Evolutionary conservation across 1,140 invertebrate species (phyloP).

Genomic region (Pseudomyrmex cubaensis): DNA sequence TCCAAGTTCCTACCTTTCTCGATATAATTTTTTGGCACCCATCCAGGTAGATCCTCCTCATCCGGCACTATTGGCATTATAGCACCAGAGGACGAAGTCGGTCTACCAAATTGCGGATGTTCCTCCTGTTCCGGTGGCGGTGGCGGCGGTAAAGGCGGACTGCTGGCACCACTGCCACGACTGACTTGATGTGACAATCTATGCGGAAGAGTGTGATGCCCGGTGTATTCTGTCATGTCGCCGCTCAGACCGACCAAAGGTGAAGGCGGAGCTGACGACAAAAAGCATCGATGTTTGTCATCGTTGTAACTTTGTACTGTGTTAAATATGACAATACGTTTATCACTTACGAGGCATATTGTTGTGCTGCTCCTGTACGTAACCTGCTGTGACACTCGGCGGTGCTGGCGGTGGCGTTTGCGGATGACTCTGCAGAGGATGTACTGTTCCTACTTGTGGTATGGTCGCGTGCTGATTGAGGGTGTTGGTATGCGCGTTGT

Average conservation of each 20-base stretch:
- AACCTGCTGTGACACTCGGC: slow-evolving; percentile 82
- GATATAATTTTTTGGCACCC: slow-evolving; percentile 98
- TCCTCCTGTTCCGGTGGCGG: slow-evolving; percentile 92
- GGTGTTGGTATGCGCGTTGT: slow-evolving; percentile 83
- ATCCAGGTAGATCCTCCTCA: slow-evolving; percentile 93
- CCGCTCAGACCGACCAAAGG: slow-evolving; percentile 89
- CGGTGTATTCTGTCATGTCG: slow-evolving; percentile 84
- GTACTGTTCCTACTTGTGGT: slow-evolving; percentile 87
- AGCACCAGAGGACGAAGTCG: slow-evolving; percentile 84
- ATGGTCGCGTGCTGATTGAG: slow-evolving; percentile 84
- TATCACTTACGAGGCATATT: slow-evolving; percentile 92
- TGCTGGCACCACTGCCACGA: slow-evolving; percentile 86
- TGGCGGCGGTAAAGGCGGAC: slow-evolving; percentile 94
- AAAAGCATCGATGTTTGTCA: background rate
- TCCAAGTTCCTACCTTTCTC: slow-evolving; percentile 93
- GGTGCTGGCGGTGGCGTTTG: slow-evolving; percentile 88
- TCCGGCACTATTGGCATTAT: slow-evolving; percentile 94
- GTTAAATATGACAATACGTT: background rate
- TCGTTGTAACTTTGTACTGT: slow-evolving; percentile 2
- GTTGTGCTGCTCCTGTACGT: slow-evolving; percentile 87
- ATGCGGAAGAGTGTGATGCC: slow-evolving; percentile 86
- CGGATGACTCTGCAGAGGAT: slow-evolving; percentile 87
- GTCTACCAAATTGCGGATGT: slow-evolving; percentile 90
- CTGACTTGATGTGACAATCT: slow-evolving; percentile 86
- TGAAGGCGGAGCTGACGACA: slow-evolving; percentile 89